Percentiles rank a stretch among this genome's conserved stretches.
Conservation (phyloP, 2,888 invertebrate genomes). For the Drosophila longiperda region DNA sequence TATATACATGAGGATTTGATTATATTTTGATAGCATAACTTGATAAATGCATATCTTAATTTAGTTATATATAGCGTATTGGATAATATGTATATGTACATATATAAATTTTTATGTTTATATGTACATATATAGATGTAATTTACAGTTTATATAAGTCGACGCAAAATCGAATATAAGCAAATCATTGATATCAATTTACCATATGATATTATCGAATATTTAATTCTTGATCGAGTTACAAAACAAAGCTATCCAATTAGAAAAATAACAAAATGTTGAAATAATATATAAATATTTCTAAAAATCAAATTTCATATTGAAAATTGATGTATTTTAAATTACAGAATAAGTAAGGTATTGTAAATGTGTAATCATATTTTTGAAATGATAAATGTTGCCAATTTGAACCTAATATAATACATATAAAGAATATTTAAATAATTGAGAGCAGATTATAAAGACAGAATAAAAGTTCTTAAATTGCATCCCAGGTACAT, state of each 20-base stretch:
- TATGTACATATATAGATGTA: not conserved
- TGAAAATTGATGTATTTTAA: not conserved
- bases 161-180: not conserved
- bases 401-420: not conserved
- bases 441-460: not conserved
- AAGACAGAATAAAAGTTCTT: not conserved
- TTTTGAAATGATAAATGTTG: no score
- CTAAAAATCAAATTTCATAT: not conserved
- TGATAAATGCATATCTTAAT: not conserved
- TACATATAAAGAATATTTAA: not conserved
- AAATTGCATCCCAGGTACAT: not conserved
- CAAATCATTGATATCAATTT: not conserved
- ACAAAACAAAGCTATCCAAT: not conserved
- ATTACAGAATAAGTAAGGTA: not conserved
- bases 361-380: no score
- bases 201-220: not conserved
- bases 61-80: slow-evolving; percentile 8
- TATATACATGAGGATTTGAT: slow-evolving; percentile 1
- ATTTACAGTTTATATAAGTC: not conserved
- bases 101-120: not conserved
- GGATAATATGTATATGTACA: not conserved
- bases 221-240: not conserved
- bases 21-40: not conserved
- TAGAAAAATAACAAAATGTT: not conserved
- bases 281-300: not conserved